phyloP scores from a whole-genome alignment of 2,888 invertebrate genomes.

The Leptopilina myrica region DNA sequence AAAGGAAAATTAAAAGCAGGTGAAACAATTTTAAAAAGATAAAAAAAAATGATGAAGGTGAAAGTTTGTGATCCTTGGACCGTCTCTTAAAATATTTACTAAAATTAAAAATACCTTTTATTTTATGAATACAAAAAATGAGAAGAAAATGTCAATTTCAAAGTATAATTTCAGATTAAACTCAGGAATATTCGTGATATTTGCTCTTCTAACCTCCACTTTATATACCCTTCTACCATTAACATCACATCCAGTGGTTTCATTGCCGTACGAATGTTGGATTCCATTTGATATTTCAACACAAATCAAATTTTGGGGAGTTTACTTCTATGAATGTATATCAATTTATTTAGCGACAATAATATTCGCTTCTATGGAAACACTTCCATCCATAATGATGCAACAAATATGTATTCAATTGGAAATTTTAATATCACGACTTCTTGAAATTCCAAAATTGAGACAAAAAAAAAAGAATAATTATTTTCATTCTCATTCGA shows the following conservation, averaged over 20 bases:
- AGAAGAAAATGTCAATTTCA: background rate
- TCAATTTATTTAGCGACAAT: background rate
- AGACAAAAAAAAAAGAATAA: background rate
- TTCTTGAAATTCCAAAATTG: constrained; percentile 8
- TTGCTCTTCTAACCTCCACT: background rate
- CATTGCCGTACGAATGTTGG: constrained; percentile 1
- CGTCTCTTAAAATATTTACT: no score
- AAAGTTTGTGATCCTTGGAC: no score
- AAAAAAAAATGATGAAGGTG: no score
- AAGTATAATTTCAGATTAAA: background rate
- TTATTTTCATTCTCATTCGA: background rate
- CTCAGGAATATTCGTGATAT: background rate
- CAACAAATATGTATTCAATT: constrained; percentile 16
- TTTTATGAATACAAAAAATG: no score
- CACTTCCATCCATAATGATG: constrained; percentile 11
- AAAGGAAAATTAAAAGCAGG: no score
- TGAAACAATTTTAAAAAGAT: no score
- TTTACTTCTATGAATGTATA: background rate
- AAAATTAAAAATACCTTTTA: background rate
- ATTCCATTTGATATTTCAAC: background rate
- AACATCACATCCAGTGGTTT: background rate
- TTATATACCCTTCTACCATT: background rate
- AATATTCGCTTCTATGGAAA: background rate
- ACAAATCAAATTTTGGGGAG: background rate
- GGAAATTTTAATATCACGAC: constrained; percentile 3